Base-by-base conservation (phyloP, 2,113 vertebrate species). In the Odocoileus hemionus region DNA sequence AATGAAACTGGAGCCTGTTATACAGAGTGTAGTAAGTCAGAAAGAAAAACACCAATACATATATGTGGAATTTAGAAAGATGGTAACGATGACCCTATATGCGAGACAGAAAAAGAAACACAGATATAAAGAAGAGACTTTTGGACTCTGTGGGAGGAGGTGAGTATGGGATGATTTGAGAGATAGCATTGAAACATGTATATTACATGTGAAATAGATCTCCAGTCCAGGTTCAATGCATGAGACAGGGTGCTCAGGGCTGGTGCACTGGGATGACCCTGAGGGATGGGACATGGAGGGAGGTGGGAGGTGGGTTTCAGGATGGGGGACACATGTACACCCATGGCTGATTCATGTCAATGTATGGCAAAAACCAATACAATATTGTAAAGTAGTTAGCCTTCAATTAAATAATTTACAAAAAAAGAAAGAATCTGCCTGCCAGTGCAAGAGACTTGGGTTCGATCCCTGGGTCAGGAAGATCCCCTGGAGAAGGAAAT, bases 141-240 rank as follows among this genome's bases (percentile, higher is more conserved):
- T 70, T 36, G 64, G 64, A 36, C n/a, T 70, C 17, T 36, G n/a
- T 36, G 64, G 64, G 64, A 70, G 17, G 19, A 67, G 64, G 17
- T 36, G n/a, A 70, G 17, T 19, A 17, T 70, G n/a, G 64, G n/a
- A 21, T 70, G 17, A 70, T 70, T 36, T 67, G 16, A 67, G 64
- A 67, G 33, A 67, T n/a, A n/a, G 33, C 64, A 67, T 10, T 67
- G 33, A 70, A 70, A 70, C n/a, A 70, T 21, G 64, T 36, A 36
- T 21, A 36, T 36, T 70, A 36, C 64, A 70, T 36, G 9, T 70
- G 64, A 70, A 67, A 36, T 36, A 70, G n/a, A 11, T 70, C 0
- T 0, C 19, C 4, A 70, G 17, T 70, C 64, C 9, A 36, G n/a
- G n/a, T 21, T 70, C 0, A 9, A 70, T 70, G n/a, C 9, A 21